These are phyloP conservation scores for Pedionomus torquatus DNA, from an alignment of 2,113 vertebrate species.

Conservation along the genomic window DNA sequence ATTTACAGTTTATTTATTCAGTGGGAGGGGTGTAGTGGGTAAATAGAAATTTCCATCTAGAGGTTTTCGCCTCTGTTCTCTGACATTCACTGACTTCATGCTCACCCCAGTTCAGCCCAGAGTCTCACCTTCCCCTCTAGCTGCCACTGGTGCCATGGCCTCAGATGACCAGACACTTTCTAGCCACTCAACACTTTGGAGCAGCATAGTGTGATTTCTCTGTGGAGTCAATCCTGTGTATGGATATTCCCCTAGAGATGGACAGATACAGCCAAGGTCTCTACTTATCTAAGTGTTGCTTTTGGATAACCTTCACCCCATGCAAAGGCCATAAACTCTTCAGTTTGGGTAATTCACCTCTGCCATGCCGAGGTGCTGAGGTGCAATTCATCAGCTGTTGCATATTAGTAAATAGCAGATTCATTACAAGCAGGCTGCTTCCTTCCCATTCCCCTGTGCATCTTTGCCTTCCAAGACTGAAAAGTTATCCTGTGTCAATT, in stretches of 20 bases:
- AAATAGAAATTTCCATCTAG: neutral
- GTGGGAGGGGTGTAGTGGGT: fast-evolving
- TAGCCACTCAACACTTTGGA: neutral
- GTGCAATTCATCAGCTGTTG: neutral
- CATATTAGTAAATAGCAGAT: neutral
- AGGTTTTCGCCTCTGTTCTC: neutral
- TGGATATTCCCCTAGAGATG: neutral
- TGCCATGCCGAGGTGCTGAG: neutral
- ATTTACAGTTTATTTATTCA: neutral
- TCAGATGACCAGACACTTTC: fast-evolving
- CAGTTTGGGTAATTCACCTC: neutral
- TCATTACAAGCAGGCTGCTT: neutral
- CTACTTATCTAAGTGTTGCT: neutral
- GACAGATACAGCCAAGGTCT: neutral
- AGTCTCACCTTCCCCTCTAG: neutral
- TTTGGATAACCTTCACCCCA: neutral
- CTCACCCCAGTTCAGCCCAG: neutral
- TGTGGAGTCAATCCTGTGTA: neutral
- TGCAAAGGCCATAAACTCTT: neutral
- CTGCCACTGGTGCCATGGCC: neutral
- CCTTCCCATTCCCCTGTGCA: fast-evolving
- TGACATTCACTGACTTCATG: neutral
- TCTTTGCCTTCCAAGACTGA: neutral
- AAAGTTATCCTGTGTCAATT: neutral
- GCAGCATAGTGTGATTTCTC: fast-evolving